Percentiles rank a stretch among this genome's conserved stretches.
phyloP scores from a whole-genome alignment of 2,888 invertebrate genomes.

The Pogonocherus hispidulus region DNA sequence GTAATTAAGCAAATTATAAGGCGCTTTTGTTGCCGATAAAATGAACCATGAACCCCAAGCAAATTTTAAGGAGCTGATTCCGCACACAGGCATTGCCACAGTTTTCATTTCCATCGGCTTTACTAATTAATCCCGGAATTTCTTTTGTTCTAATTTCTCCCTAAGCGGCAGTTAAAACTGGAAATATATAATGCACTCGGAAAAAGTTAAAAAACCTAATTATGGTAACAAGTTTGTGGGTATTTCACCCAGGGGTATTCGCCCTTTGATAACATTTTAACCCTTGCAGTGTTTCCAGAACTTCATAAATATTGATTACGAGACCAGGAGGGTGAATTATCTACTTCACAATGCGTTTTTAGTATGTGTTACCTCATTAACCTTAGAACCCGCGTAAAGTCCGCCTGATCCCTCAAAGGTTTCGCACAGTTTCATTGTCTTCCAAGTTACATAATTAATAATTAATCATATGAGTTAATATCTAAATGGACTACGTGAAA shows the following conservation, averaged over 20 bases:
- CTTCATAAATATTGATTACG: conserved; percentile 34
- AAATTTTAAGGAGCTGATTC: background rate
- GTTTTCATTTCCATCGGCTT: conserved; percentile 15
- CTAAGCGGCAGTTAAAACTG: conserved; percentile 28
- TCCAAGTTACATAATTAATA: too few species aligned
- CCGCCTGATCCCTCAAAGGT: conserved; percentile 20
- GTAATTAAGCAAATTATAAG: background rate
- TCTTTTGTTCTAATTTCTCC: conserved; percentile 33
- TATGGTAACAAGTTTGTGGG: conserved; percentile 57
- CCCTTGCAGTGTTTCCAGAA: conserved; percentile 43
- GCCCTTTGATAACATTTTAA: conserved; percentile 56
- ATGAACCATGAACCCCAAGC: background rate
- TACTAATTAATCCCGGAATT: conserved; percentile 28
- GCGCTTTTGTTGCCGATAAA: background rate
- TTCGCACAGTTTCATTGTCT: background rate
- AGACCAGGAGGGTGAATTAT: conserved; percentile 16
- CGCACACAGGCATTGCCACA: background rate
- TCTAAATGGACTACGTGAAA: too few species aligned
- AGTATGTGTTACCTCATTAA: conserved; percentile 31
- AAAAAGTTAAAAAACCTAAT: conserved; percentile 56
- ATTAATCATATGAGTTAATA: too few species aligned
- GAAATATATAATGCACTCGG: conserved; percentile 32
- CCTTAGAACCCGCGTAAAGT: conserved; percentile 15
- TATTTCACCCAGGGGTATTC: conserved; percentile 55
- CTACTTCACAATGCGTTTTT: conserved; percentile 26